Conservation (phyloP, 2,797 vertebrate genomes). For the Synanceia verrucosa region DNA sequence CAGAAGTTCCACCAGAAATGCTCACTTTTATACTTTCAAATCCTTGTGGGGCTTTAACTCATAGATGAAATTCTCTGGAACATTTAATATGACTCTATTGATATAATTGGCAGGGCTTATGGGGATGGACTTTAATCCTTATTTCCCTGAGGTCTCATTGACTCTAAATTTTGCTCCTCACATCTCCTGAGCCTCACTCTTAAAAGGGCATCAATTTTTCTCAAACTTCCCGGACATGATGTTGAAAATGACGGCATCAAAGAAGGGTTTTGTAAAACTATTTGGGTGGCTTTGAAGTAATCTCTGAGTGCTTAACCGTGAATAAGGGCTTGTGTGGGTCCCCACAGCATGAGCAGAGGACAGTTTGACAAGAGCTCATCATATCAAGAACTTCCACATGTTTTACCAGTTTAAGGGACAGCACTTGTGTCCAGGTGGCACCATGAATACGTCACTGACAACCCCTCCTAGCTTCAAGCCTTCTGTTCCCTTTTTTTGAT, state of each 20-base stretch:
- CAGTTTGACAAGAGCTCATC: no score
- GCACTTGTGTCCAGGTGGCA: constrained; percentile 30
- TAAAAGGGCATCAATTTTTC: constrained; percentile 2
- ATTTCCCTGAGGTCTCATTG: constrained; percentile 40
- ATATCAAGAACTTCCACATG: no score
- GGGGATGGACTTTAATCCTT: constrained; percentile 42
- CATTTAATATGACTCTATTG: constrained; percentile 51
- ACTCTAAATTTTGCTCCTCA: constrained; percentile 25
- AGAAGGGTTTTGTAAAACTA: constrained; percentile 8
- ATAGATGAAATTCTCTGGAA: constrained; percentile 54
- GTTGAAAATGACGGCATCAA: constrained; percentile 16
- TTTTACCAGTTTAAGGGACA: constrained; percentile 28
- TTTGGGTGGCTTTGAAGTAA: constrained; percentile 5
- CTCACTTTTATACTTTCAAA: constrained; percentile 60
- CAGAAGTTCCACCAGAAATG: constrained; percentile 45
- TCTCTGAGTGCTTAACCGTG: constrained; percentile 16
- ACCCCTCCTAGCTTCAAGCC: constrained; percentile 35
- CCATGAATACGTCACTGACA: constrained; percentile 38
- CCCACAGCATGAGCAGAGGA: no score
- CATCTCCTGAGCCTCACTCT: constrained; percentile 24
- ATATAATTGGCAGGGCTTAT: constrained; percentile 53
- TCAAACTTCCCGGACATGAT: constrained; percentile 24
- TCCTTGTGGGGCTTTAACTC: constrained; percentile 52
- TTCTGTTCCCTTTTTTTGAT: constrained; percentile 45
- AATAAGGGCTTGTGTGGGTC: constrained; percentile 19